Evolutionary conservation across 2,888 invertebrate genomes (phyloP).

Genomic region (Drosophila multiciliata): DNA sequence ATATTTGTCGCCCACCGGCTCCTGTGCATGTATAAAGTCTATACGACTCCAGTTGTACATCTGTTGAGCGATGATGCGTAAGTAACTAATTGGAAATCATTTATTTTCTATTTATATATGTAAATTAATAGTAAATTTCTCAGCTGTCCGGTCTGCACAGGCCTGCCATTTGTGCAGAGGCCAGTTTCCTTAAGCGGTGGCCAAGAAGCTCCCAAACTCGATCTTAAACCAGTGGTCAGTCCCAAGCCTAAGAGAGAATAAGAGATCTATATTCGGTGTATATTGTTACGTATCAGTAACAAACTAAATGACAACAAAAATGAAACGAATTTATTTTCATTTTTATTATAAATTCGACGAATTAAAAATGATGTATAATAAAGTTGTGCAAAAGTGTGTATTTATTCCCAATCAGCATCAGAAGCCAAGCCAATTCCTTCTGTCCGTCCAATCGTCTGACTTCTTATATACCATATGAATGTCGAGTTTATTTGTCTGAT

Average conservation of each 20-base stretch:
- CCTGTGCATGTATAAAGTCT: constrained; percentile 88
- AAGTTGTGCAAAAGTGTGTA: not conserved
- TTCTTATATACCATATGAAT: not conserved
- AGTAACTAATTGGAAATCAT: not conserved
- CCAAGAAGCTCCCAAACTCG: not conserved
- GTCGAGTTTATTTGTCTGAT: not conserved
- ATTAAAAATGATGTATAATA: not conserved
- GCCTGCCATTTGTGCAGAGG: not conserved
- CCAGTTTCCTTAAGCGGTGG: constrained; percentile 5
- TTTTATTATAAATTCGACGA: not conserved
- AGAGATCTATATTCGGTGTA: not conserved
- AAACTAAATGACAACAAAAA: not conserved
- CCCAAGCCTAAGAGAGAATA: constrained; percentile 3
- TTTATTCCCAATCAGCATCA: not conserved
- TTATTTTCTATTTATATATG: no score
- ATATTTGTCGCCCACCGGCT: constrained; percentile 91
- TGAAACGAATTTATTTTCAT: not conserved
- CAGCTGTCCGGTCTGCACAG: constrained; percentile 4
- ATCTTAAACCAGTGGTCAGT: not conserved
- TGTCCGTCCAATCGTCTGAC: not conserved
- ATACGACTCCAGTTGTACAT: not conserved
- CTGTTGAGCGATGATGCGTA: not conserved
- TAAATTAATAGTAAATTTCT: not conserved
- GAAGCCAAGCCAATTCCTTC: not conserved
- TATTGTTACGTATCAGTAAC: not conserved